A percentile compares a stretch with the other conserved stretches of the same genome.
Conservation (phyloP, 1,140 invertebrate genomes). For the Aphelinus certus region DNA sequence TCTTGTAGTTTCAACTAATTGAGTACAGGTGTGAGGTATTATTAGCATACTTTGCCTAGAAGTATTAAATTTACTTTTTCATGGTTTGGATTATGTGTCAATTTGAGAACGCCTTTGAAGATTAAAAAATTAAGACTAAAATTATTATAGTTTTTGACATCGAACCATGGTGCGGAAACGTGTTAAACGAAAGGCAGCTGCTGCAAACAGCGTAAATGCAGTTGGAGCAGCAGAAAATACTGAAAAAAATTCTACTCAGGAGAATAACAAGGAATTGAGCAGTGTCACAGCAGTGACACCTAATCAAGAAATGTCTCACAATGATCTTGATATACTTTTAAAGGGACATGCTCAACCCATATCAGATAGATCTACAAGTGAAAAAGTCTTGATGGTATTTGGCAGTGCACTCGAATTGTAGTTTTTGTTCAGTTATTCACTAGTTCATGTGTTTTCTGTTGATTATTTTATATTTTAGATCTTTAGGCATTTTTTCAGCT, state of each 20-base stretch:
- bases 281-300: slow-evolving; percentile 39
- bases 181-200: slow-evolving; percentile 46
- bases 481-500: background rate
- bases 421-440: slow-evolving; percentile 10
- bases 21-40: background rate
- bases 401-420: slow-evolving; percentile 18
- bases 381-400: slow-evolving; percentile 50
- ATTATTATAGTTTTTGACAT: slow-evolving; percentile 35
- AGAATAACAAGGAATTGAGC: slow-evolving; percentile 36
- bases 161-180: slow-evolving; percentile 46
- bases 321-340: slow-evolving; percentile 49
- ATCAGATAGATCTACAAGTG: slow-evolving; percentile 44
- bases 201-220: slow-evolving; percentile 38
- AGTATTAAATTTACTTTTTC: background rate
- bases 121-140: slow-evolving; percentile 3
- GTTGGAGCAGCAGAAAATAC: slow-evolving; percentile 41
- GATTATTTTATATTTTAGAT: slow-evolving; percentile 21
- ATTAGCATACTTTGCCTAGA: slow-evolving; percentile 18
- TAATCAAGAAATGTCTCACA: slow-evolving; percentile 44
- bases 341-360: slow-evolving; percentile 47
- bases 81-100: background rate
- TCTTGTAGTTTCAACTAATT: slow-evolving; percentile 4
- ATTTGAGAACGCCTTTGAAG: background rate
- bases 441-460: slow-evolving; percentile 11
- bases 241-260: slow-evolving; percentile 39